These are phyloP conservation scores for Nephotettix cincticeps DNA, from an alignment of 1,140 invertebrate genomes.

Conservation along the genomic window DNA sequence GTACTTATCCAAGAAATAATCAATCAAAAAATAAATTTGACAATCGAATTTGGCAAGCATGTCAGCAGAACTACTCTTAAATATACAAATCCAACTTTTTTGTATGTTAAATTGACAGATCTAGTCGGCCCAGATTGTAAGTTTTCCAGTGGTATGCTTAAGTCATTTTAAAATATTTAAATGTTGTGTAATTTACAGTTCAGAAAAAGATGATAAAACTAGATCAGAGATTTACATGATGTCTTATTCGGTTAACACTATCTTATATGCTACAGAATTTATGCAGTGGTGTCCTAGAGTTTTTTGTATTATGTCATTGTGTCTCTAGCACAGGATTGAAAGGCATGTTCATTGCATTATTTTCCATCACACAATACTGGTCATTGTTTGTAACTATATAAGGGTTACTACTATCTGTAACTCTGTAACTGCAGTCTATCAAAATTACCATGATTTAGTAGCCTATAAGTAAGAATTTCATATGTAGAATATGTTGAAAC, in stretches of 20 bases:
- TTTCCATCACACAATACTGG: too few species aligned
- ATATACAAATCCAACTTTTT: constrained; percentile 13
- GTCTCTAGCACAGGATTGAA: too few species aligned
- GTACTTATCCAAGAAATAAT: background rate
- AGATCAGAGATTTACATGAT: background rate
- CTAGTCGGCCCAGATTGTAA: constrained; percentile 31
- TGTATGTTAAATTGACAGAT: constrained; percentile 16
- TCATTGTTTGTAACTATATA: too few species aligned
- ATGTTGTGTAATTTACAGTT: background rate
- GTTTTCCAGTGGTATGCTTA: background rate
- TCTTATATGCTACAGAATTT: background rate
- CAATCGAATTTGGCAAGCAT: constrained; percentile 1
- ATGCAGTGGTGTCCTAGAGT: background rate
- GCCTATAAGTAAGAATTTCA: too few species aligned
- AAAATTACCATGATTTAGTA: too few species aligned
- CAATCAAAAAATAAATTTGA: constrained; percentile 9
- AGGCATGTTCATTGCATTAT: too few species aligned
- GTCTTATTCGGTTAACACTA: background rate
- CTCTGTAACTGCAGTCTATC: too few species aligned
- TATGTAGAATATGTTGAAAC: too few species aligned
- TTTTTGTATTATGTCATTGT: background rate
- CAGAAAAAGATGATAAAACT: background rate
- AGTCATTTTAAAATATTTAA: background rate
- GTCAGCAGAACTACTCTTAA: constrained; percentile 3
- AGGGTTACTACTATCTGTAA: too few species aligned